These are phyloP conservation scores for Drosophila putrida DNA, from an alignment of 2,888 invertebrate species.

Conservation along the genomic window DNA sequence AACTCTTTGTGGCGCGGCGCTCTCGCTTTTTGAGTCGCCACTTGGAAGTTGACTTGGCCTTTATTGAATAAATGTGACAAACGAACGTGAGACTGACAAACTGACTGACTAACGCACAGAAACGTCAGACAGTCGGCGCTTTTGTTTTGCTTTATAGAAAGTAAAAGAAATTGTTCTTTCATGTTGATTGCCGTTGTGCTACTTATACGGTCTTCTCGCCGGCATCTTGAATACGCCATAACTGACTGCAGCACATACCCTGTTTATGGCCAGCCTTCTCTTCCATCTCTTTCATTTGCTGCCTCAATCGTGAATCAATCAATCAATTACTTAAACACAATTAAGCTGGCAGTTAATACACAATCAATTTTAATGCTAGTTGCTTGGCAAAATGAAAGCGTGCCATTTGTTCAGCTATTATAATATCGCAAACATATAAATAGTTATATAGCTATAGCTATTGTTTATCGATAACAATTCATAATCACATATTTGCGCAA, in stretches of 20 bases:
- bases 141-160: slow-evolving; percentile 73
- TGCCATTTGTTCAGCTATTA: slow-evolving; percentile 52
- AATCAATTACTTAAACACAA: slow-evolving; percentile 69
- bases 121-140: slow-evolving; percentile 40
- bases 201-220: slow-evolving; percentile 42
- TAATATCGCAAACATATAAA: slow-evolving; percentile 1
- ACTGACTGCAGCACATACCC: not conserved
- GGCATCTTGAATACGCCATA: slow-evolving; percentile 31
- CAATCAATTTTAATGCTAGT: slow-evolving; percentile 53
- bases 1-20: slow-evolving; percentile 68
- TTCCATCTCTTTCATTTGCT: slow-evolving; percentile 16
- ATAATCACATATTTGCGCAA: slow-evolving; percentile 66
- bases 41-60: slow-evolving; percentile 68
- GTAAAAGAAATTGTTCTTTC: slow-evolving; percentile 78
- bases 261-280: slow-evolving; percentile 2
- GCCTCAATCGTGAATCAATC: slow-evolving; percentile 51
- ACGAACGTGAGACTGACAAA: slow-evolving; percentile 67
- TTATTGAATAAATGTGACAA: slow-evolving; percentile 80
- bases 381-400: slow-evolving; percentile 67
- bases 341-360: slow-evolving; percentile 43
- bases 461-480: slow-evolving; percentile 46
- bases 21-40: slow-evolving; percentile 72
- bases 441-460: not conserved
- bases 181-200: slow-evolving; percentile 63
- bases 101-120: slow-evolving; percentile 41